Conservation (phyloP, 2,888 invertebrate genomes). For the Dichetophora obliterata region DNA sequence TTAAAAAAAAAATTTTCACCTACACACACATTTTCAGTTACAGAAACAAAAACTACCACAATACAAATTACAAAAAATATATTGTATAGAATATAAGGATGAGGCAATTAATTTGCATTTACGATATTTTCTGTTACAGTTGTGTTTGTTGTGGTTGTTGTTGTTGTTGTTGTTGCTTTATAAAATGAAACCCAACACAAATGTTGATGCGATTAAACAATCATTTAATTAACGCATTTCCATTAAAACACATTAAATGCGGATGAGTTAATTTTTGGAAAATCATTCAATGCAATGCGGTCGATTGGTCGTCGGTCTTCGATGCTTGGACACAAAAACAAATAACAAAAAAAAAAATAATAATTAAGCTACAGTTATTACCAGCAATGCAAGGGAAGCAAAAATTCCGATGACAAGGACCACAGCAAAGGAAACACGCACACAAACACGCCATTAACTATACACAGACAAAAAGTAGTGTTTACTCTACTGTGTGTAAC, state of each 20-base stretch:
- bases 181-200: neutral
- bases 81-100: neutral
- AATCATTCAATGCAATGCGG: neutral
- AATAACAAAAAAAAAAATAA: no score
- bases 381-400: neutral
- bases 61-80: neutral
- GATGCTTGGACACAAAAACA: no score
- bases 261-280: constrained; percentile 55
- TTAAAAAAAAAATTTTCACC: neutral
- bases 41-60: neutral
- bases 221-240: constrained; percentile 66
- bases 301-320: neutral
- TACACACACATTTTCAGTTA: neutral
- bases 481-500: neutral
- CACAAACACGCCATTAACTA: neutral
- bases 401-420: neutral
- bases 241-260: constrained; percentile 58
- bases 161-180: constrained; percentile 5
- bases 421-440: neutral
- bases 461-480: neutral
- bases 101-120: constrained; percentile 26
- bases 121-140: neutral
- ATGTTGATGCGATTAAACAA: constrained; percentile 48
- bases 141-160: neutral
- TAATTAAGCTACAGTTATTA: constrained; percentile 34